These are phyloP conservation scores for Andricus quercusramuli DNA, from an alignment of 2,888 invertebrate genomes.

Conservation along the genomic window DNA sequence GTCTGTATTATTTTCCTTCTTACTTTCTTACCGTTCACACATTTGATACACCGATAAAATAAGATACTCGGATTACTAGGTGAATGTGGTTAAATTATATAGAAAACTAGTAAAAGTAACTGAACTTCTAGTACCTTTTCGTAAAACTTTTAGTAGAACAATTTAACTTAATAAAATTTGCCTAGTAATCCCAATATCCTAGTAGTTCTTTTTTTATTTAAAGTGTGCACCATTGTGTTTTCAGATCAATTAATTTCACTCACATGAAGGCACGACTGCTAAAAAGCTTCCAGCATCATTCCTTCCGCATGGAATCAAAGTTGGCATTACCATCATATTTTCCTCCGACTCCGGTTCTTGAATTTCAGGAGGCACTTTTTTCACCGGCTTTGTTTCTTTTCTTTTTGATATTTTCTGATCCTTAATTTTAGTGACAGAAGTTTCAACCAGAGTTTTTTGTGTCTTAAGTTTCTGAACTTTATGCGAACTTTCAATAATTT, in stretches of 20 bases:
- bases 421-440: background rate
- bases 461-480: background rate
- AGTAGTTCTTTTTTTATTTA: background rate
- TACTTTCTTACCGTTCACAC: too few relatives aligned
- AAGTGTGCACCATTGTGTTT: too few relatives aligned
- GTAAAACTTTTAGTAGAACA: background rate
- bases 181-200: background rate
- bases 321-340: constrained; percentile 65
- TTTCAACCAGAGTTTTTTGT: background rate
- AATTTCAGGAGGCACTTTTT: background rate
- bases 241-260: constrained; percentile 34
- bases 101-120: background rate
- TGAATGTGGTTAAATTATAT: too few relatives aligned
- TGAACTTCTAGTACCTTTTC: background rate
- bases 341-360: constrained; percentile 53
- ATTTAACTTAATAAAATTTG: background rate
- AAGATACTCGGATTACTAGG: too few relatives aligned
- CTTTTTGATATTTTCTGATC: constrained; percentile 9
- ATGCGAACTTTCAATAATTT: background rate
- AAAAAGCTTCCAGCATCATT: constrained; percentile 60
- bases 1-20: too few relatives aligned
- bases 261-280: constrained; percentile 44
- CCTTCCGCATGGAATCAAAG: constrained; percentile 68
- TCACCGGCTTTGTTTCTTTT: constrained; percentile 9
- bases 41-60: too few relatives aligned